These are phyloP conservation scores for Sturnira hondurensis DNA, from an alignment of 2,113 vertebrate genomes.

Conservation along the genomic window DNA sequence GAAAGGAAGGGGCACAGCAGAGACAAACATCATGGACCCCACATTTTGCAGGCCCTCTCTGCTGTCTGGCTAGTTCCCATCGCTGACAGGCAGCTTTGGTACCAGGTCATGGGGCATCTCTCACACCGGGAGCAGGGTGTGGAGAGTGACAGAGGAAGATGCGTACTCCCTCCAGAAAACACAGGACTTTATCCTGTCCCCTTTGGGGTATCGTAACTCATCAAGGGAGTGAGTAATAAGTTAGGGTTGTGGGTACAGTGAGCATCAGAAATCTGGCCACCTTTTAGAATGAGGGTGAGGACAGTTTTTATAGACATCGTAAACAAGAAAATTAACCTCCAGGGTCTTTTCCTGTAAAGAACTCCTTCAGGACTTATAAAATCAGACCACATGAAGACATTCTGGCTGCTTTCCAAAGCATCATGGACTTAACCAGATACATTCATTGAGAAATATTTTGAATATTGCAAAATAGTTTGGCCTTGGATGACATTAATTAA, in stretches of 20 bases:
- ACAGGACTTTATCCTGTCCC: background rate
- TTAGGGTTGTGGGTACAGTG: background rate
- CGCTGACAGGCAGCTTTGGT: background rate
- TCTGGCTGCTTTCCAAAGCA: constrained; percentile 58
- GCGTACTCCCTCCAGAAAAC: background rate
- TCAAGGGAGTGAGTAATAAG: background rate
- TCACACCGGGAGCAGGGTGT: background rate
- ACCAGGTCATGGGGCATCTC: background rate
- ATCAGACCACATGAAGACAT: constrained; percentile 63
- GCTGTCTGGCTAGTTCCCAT: background rate
- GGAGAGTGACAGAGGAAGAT: background rate
- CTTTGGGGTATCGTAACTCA: background rate
- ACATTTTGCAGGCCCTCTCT: background rate
- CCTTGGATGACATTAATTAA: background rate
- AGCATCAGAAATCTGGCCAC: background rate
- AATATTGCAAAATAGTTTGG: constrained; percentile 52
- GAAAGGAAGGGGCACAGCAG: background rate
- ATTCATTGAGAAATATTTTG: constrained; percentile 56
- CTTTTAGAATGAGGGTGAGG: background rate
- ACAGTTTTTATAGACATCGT: constrained; percentile 29
- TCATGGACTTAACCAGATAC: constrained; percentile 62
- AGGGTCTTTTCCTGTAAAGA: constrained; percentile 50
- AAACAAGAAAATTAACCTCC: constrained; percentile 64
- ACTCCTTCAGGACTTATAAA: constrained; percentile 68
- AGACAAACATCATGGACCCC: background rate